Evolutionary conservation across 2,888 invertebrate species (phyloP).

Genomic region (Ormyrus nitidulus): DNA sequence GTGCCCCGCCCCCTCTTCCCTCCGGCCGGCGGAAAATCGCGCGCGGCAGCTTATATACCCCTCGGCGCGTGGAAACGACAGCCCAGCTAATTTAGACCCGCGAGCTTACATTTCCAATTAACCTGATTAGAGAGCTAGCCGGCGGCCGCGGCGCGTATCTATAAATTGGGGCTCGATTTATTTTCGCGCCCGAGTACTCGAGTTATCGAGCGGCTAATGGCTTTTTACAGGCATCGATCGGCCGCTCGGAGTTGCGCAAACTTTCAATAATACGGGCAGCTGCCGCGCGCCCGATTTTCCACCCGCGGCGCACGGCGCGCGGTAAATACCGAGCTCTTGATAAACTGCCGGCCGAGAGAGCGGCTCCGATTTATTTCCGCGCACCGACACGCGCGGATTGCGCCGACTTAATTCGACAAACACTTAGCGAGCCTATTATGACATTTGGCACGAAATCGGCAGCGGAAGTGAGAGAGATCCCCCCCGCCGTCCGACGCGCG

Average conservation of each 20-base stretch:
- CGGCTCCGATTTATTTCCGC: slow-evolving; percentile 41
- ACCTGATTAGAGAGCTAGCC: slow-evolving; percentile 37
- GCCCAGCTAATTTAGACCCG: slow-evolving; percentile 16
- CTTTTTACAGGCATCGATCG: too few relatives aligned
- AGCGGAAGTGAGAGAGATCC: slow-evolving; percentile 25
- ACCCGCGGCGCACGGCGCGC: neutral
- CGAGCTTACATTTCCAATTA: slow-evolving; percentile 41
- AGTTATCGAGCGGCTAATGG: too few relatives aligned
- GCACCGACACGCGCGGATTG: slow-evolving; percentile 10
- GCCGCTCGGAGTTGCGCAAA: too few relatives aligned
- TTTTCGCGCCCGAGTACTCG: slow-evolving; percentile 20
- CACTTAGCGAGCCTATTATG: slow-evolving; percentile 49
- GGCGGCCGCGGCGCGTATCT: neutral
- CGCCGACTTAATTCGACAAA: slow-evolving; percentile 43
- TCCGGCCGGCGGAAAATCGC: too few relatives aligned
- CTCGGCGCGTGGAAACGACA: neutral
- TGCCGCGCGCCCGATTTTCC: neutral
- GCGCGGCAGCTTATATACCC: too few relatives aligned
- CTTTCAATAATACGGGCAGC: too few relatives aligned
- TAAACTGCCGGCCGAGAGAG: too few relatives aligned
- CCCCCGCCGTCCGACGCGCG: neutral
- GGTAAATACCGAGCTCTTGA: neutral
- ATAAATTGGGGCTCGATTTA: slow-evolving; percentile 45
- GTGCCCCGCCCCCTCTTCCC: too few relatives aligned
- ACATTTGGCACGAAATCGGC: slow-evolving; percentile 42